Evolutionary conservation across 2,888 invertebrate species (phyloP).

Genomic region (Gymnosoma rotundatum): DNA sequence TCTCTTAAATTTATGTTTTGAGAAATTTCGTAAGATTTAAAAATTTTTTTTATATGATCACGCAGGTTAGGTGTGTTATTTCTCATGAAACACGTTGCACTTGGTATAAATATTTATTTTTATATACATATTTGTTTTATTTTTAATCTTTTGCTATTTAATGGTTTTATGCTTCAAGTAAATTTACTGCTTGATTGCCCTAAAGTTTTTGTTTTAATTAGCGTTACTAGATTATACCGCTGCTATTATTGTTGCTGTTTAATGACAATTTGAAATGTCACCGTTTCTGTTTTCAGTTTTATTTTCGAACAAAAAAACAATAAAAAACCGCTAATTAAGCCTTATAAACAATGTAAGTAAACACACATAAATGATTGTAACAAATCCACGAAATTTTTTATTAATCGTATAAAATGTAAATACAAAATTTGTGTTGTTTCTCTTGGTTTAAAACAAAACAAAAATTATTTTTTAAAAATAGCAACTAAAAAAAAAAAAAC

Average conservation of each 20-base stretch:
- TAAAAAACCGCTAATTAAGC: conserved; percentile 42
- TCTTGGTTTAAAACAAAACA: conserved; percentile 52
- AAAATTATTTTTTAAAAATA: conserved; percentile 16
- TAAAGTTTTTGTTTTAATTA: conserved; percentile 1
- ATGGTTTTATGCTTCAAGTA: conserved; percentile 5
- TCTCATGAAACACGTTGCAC: not conserved
- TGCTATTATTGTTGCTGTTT: conserved; percentile 8
- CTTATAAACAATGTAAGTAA: conserved; percentile 41
- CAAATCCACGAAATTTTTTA: conserved; percentile 16
- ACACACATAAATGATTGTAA: conserved; percentile 9
- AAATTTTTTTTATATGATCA: conserved; percentile 18
- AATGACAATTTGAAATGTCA: conserved; percentile 32
- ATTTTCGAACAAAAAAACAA: conserved; percentile 12
- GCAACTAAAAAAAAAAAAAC: not conserved
- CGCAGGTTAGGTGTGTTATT: conserved; percentile 32
- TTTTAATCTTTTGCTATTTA: not conserved
- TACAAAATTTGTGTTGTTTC: conserved; percentile 30
- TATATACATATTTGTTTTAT: not conserved
- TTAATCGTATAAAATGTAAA: conserved; percentile 5
- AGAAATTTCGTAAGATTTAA: not conserved
- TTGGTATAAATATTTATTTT: conserved; percentile 1
- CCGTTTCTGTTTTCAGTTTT: conserved; percentile 2
- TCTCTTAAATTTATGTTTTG: not conserved
- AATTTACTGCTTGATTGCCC: conserved; percentile 8
- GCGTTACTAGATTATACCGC: not conserved